Percentiles rank a stretch among this genome's conserved stretches.
Conservation (phyloP, 2,797 vertebrate species). For the Dermochelys coriacea region DNA sequence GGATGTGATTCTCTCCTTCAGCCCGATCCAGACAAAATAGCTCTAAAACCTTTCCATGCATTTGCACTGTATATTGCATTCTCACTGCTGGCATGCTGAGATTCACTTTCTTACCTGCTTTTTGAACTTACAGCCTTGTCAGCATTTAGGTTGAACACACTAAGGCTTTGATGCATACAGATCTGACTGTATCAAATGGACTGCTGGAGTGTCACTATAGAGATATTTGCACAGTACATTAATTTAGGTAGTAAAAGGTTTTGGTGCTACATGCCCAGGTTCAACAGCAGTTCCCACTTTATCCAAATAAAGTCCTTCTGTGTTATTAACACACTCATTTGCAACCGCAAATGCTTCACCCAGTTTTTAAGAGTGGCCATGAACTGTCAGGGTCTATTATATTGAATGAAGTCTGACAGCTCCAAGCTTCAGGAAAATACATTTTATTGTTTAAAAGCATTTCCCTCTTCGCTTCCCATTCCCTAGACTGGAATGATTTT, state of each 20-base stretch:
- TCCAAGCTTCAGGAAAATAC: constrained; percentile 69
- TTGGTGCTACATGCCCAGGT: constrained; percentile 45
- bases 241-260: constrained; percentile 67
- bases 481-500: constrained; percentile 20
- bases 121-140: constrained; percentile 28
- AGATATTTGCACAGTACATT: constrained; percentile 60
- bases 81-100: not conserved
- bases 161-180: constrained; percentile 29
- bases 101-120: constrained; percentile 10
- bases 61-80: not conserved
- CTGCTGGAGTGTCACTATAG: constrained; percentile 19
- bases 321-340: constrained; percentile 71
- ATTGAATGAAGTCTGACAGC: constrained; percentile 72
- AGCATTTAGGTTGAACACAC: not conserved
- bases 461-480: constrained; percentile 37
- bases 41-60: not conserved
- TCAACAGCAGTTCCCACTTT: constrained; percentile 59
- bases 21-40: not conserved
- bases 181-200: constrained; percentile 55
- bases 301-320: constrained; percentile 71
- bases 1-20: not conserved
- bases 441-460: constrained; percentile 73
- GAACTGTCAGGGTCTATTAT: constrained; percentile 62
- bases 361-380: constrained; percentile 66
- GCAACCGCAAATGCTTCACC: constrained; percentile 61